Evolutionary conservation across 2,113 vertebrate genomes (phyloP).

Genomic region (Pantherophis guttatus): DNA sequence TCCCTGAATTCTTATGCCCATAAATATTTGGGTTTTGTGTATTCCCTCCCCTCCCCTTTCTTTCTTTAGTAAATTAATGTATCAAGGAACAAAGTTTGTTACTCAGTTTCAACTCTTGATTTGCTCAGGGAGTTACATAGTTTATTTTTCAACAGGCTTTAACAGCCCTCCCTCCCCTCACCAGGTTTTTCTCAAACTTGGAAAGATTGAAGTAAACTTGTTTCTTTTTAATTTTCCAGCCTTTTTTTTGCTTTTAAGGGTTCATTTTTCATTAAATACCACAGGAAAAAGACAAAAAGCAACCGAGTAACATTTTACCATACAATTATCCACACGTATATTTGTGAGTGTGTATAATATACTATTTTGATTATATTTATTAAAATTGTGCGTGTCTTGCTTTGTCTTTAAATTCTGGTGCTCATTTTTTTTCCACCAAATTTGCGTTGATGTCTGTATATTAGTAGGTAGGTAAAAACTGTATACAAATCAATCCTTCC

Average conservation of each 20-base stretch:
- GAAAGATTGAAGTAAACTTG: background rate
- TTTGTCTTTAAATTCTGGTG: no score
- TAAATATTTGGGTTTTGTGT: background rate
- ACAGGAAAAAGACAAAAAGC: background rate
- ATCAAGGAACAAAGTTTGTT: background rate
- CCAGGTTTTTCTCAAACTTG: background rate
- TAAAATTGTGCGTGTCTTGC: background rate
- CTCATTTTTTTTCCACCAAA: background rate
- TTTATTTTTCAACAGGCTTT: background rate
- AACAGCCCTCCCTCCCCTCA: no score
- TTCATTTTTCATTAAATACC: background rate
- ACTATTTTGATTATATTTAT: background rate
- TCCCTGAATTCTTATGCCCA: background rate
- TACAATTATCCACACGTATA: background rate
- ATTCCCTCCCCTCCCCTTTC: fast-evolving
- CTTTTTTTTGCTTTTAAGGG: background rate
- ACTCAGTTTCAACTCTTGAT: background rate
- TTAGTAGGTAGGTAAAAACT: background rate
- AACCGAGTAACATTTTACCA: background rate
- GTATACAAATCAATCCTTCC: background rate
- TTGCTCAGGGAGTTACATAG: background rate
- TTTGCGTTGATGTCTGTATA: background rate
- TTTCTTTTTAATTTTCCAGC: background rate
- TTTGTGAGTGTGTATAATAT: background rate
- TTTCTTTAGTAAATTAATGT: background rate